These are phyloP conservation scores for Rhagoletis zephyria DNA, from an alignment of 1,140 invertebrate genomes.

Conservation along the genomic window DNA sequence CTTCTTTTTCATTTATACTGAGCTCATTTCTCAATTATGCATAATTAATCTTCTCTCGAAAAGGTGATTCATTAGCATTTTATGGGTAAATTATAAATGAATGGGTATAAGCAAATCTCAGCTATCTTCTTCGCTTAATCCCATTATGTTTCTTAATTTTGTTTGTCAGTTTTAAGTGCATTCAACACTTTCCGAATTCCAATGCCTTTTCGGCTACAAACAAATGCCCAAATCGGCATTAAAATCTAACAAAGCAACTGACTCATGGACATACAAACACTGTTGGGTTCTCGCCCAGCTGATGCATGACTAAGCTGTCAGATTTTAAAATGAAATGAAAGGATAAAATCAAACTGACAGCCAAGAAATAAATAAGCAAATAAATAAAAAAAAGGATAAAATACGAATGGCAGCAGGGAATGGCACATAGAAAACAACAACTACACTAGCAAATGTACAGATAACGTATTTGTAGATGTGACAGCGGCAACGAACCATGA, in stretches of 20 bases:
- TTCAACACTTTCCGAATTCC: slow-evolving; percentile 39
- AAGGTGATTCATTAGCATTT: not conserved
- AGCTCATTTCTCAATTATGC: no score
- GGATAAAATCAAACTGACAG: slow-evolving; percentile 45
- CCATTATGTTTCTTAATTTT: slow-evolving; percentile 3
- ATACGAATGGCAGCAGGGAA: slow-evolving; percentile 16
- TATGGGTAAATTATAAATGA: not conserved
- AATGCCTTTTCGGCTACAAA: slow-evolving; percentile 34
- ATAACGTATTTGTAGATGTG: slow-evolving; percentile 41
- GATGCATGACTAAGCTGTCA: slow-evolving; percentile 38
- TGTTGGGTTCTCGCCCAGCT: not conserved
- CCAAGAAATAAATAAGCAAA: slow-evolving; percentile 52
- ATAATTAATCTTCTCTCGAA: slow-evolving; percentile 13
- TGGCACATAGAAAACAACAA: slow-evolving; percentile 12
- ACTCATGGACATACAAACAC: not conserved
- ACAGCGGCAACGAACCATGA: slow-evolving; percentile 50
- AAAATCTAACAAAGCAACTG: not conserved
- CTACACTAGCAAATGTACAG: not conserved
- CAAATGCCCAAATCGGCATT: not conserved
- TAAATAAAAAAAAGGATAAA: slow-evolving; percentile 35
- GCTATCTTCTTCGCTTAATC: slow-evolving; percentile 1
- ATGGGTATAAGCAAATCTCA: not conserved
- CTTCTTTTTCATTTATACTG: no score
- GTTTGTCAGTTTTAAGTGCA: slow-evolving; percentile 34
- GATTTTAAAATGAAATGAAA: slow-evolving; percentile 49